These are phyloP conservation scores for Petrolisthes cinctipes DNA, from an alignment of 2,888 invertebrate species.

Conservation along the genomic window DNA sequence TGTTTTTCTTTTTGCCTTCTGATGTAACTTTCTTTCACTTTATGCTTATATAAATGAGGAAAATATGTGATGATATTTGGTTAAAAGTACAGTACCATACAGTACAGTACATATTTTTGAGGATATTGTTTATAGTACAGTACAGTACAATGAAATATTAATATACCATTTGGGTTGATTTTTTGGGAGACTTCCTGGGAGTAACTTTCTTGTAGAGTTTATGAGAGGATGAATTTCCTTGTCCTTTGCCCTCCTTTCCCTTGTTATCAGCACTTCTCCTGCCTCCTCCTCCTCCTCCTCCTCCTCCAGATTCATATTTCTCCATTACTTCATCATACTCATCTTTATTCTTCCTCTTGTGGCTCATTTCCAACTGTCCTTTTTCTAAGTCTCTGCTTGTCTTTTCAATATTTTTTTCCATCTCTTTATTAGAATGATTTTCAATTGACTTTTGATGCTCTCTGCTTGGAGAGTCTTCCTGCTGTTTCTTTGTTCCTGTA, in stretches of 20 bases:
- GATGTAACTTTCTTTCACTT: no score
- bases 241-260: no score
- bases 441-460: not conserved
- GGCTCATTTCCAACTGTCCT: not conserved
- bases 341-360: not conserved
- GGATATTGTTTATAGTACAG: no score
- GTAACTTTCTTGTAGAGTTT: conserved; percentile 2
- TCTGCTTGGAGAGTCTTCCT: not conserved
- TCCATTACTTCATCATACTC: not conserved
- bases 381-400: not conserved
- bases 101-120: no score
- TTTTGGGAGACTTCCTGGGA: conserved; percentile 22
- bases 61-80: no score
- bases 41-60: no score
- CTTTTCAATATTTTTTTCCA: not conserved
- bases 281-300: not conserved
- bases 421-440: not conserved
- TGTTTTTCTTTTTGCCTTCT: no score
- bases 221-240: conserved; percentile 2
- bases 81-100: no score
- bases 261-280: not conserved
- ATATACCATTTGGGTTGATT: not conserved
- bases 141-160: no score
- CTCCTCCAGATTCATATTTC: not conserved
- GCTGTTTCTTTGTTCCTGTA: not conserved